Conservation (phyloP, 2,888 invertebrate species). For the Hermaeophaga mercurialis region DNA sequence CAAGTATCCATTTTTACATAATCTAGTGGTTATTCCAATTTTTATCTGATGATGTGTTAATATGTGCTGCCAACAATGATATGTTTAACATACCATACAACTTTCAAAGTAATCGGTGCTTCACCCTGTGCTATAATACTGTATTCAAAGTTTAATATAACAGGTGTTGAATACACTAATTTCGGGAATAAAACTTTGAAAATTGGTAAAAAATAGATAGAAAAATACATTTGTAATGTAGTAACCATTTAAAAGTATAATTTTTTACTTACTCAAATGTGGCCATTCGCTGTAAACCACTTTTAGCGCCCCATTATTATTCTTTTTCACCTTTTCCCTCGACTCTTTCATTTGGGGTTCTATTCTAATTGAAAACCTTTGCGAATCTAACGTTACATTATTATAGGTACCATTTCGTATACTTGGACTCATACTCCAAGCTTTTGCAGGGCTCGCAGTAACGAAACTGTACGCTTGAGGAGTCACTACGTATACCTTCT, state of each 20-base stretch:
- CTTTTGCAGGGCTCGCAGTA: slow-evolving; percentile 45
- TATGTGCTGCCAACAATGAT: too few relatives aligned
- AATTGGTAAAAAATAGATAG: too few relatives aligned
- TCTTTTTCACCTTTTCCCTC: slow-evolving; percentile 31
- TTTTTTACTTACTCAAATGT: slow-evolving; percentile 56
- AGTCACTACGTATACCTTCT: slow-evolving; percentile 83
- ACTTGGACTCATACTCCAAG: slow-evolving; percentile 49
- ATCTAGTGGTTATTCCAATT: too few relatives aligned
- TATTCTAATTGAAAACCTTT: slow-evolving; percentile 46
- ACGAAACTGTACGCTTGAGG: slow-evolving; percentile 67
- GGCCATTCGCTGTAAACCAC: slow-evolving; percentile 59
- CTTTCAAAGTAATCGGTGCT: too few relatives aligned
- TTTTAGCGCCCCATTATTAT: slow-evolving; percentile 43
- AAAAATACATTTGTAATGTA: too few relatives aligned
- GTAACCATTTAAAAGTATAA: background rate
- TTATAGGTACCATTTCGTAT: slow-evolving; percentile 49
- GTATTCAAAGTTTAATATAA: too few relatives aligned
- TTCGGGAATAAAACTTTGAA: too few relatives aligned
- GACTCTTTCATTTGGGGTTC: slow-evolving; percentile 39
- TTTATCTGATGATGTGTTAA: too few relatives aligned
- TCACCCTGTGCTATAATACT: too few relatives aligned
- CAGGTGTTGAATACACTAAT: too few relatives aligned
- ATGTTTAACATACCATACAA: too few relatives aligned
- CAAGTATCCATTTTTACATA: too few relatives aligned
- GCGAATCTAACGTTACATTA: slow-evolving; percentile 36